A percentile compares a stretch with the other conserved stretches of the same genome.
These are phyloP conservation scores for Limnephilus marmoratus DNA, from an alignment of 2,888 invertebrate species.

Conservation along the genomic window DNA sequence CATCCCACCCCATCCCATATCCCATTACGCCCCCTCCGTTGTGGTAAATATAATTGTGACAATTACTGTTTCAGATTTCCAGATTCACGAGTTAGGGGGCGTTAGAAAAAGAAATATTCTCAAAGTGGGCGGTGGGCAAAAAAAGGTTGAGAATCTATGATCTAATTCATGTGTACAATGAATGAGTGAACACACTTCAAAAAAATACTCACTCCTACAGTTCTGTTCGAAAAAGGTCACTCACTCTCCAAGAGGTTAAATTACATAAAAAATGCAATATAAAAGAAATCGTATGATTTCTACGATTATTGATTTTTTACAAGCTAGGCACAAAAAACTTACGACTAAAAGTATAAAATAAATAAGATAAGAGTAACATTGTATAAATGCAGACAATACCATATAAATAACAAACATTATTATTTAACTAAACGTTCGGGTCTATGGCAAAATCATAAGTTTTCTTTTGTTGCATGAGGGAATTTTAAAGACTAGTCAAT, in stretches of 20 bases:
- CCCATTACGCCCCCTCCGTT: too few relatives aligned
- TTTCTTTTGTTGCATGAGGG: neutral
- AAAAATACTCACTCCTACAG: too few relatives aligned
- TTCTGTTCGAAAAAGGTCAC: too few relatives aligned
- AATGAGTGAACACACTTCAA: too few relatives aligned
- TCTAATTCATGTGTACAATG: too few relatives aligned
- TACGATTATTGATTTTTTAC: neutral
- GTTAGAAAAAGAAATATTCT: too few relatives aligned
- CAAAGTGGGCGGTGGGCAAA: too few relatives aligned
- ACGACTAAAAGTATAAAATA: constrained; percentile 14
- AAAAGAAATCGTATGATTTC: neutral
- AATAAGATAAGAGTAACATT: constrained; percentile 23
- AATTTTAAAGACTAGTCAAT: neutral
- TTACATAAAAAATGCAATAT: neutral
- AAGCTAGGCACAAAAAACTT: constrained; percentile 35
- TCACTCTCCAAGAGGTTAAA: neutral
- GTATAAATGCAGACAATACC: constrained; percentile 22
- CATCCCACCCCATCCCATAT: too few relatives aligned
- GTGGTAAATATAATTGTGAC: too few relatives aligned
- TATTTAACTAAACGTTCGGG: neutral
- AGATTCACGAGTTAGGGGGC: too few relatives aligned
- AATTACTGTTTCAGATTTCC: too few relatives aligned
- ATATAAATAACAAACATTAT: constrained; percentile 32
- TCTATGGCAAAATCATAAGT: neutral
- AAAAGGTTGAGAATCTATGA: too few relatives aligned